Base-by-base conservation (phyloP, 35 echinoderm and acorn worm genomes). In the Ophiothrix spiculata region DNA sequence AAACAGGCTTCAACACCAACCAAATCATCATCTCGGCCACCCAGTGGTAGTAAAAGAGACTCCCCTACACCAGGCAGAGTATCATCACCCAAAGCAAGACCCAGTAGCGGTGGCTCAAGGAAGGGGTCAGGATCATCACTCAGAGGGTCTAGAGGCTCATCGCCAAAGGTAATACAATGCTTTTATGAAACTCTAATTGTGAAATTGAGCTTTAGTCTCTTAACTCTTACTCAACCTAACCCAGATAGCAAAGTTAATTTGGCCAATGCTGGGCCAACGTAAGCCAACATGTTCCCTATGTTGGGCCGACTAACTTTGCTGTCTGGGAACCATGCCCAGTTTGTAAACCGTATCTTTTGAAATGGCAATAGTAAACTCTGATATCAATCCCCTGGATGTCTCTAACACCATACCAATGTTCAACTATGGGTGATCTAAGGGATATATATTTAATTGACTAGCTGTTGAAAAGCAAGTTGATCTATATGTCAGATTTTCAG, bases 81-180 rank as follows among this genome's bases (percentile, higher is more conserved):
- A 35, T 82, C 75, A 12, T 91, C 94, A 6, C 80, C 81, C 12
- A 91, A 89, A 37, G 82, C 92, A 2, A 86, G 92, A 32, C 92
- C n/a, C 92, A 32, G n/a, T n/a, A 80, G 92, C 17, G 84, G 88
- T 69, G 80, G 92, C 31, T n/a, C n/a, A n/a, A n/a, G n/a, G n/a
- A n/a, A n/a, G n/a, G n/a, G n/a, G n/a, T n/a, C 82, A 82, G n/a
- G n/a, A n/a, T n/a, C n/a, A 39, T 56, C 77, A 0, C 63, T 78
- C 17, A 94, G 83, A 74, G 84, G 84, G 11, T 94, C 92, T 8
- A 90, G 92, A 69, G 56, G 76, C 35, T 82, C 79, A 32, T 94
- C 92, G 25, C 87, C 76, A 4, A 90, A 90, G 92, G 92, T 94
- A 87, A 54, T 56, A 21, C 28, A 23, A 80, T 39, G 75, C 29